phyloP scores from a whole-genome alignment of 2,797 vertebrate genomes.

The Pteropus rufus region DNA sequence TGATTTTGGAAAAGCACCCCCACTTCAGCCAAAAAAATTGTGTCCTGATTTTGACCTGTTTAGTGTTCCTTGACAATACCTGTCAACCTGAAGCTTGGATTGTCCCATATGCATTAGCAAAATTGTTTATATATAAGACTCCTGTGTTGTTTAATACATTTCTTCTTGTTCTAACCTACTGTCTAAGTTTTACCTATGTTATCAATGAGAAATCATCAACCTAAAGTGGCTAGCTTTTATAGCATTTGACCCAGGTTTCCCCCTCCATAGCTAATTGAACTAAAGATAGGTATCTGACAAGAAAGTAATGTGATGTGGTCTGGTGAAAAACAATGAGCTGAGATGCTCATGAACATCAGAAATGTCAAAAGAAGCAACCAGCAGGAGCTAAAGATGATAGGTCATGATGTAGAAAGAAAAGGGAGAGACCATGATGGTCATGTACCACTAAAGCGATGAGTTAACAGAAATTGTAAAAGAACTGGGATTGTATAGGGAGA shows the following conservation, averaged over 20 bases:
- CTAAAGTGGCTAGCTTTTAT: not conserved
- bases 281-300: not conserved
- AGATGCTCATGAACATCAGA: not conserved
- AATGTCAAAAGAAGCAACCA: not conserved
- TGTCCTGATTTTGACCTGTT: not conserved
- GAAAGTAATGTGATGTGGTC: not conserved
- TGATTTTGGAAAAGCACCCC: not conserved
- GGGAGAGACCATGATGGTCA: not conserved
- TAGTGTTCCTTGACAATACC: not conserved
- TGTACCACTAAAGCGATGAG: not conserved
- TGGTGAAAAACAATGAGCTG: not conserved
- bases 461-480: not conserved
- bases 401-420: not conserved
- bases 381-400: not conserved
- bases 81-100: not conserved
- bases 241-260: not conserved
- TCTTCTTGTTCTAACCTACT: not conserved
- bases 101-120: not conserved
- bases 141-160: not conserved
- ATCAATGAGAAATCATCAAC: not conserved
- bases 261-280: not conserved
- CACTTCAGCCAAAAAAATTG: not conserved
- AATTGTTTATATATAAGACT: not conserved
- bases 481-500: not conserved
- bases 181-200: not conserved